A percentile compares a stretch with the other conserved stretches of the same genome.
Evolutionary conservation across 2,113 vertebrate genomes (phyloP).

Genomic region (Thryonomys swinderianus): DNA sequence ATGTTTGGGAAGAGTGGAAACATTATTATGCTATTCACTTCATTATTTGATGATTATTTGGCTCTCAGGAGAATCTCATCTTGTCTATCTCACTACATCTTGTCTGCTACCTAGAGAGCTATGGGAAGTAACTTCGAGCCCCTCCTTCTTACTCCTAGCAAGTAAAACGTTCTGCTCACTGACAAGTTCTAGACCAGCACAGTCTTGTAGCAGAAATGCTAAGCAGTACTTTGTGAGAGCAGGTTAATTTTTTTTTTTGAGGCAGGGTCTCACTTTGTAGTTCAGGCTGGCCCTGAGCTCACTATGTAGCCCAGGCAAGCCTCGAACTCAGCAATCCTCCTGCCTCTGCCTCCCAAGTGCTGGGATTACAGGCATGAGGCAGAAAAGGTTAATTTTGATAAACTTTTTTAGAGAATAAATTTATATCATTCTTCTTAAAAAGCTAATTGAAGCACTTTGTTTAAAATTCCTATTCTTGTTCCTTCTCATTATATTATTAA

Average conservation of each 20-base stretch:
- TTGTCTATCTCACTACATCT: not conserved
- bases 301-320: too few species aligned
- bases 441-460: not conserved
- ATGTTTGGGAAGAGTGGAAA: not conserved
- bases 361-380: too few species aligned
- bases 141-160: not conserved
- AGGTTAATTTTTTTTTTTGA: slow-evolving; percentile 59
- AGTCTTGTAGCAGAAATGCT: not conserved
- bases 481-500: not conserved
- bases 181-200: not conserved
- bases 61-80: not conserved
- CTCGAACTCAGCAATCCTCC: too few species aligned
- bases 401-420: not conserved
- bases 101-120: not conserved
- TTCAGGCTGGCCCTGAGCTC: too few species aligned
- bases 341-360: too few species aligned
- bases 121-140: not conserved
- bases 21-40: not conserved
- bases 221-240: not conserved
- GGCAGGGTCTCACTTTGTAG: too few species aligned
- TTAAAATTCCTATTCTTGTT: not conserved
- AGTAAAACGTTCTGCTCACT: not conserved
- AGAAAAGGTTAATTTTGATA: slow-evolving; percentile 57
- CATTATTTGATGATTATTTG: slow-evolving; percentile 33
- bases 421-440: slow-evolving; percentile 4